These are phyloP conservation scores for Hemitrygon akajei DNA, from an alignment of 2,797 vertebrate species.

Conservation along the genomic window DNA sequence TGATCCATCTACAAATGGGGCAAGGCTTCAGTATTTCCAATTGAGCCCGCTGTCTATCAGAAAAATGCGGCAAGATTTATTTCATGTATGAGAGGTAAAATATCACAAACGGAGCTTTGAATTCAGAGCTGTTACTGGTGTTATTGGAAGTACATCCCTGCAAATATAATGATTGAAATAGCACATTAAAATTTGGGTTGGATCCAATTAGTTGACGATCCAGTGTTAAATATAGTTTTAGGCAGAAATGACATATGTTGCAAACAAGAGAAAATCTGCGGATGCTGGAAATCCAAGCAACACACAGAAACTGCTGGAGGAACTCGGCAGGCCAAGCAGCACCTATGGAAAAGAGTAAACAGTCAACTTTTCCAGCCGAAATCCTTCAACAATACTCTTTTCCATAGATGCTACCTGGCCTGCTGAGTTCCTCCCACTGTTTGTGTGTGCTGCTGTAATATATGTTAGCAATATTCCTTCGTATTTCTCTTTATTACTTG, in stretches of 20 bases:
- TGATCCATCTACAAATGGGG: background rate
- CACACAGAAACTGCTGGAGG: too few relatives aligned
- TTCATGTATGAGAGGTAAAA: too few relatives aligned
- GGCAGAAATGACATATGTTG: background rate
- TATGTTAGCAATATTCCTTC: background rate
- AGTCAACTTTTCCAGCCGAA: too few relatives aligned
- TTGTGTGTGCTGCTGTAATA: background rate
- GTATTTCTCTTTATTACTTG: background rate
- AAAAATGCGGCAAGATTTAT: background rate
- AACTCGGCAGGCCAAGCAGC: too few relatives aligned
- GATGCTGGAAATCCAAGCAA: too few relatives aligned
- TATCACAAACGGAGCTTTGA: background rate
- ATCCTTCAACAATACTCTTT: too few relatives aligned
- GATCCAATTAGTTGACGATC: background rate
- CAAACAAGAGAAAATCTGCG: too few relatives aligned
- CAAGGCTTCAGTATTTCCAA: background rate
- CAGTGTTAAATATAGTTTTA: background rate
- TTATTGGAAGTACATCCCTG: background rate
- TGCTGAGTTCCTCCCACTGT: too few relatives aligned
- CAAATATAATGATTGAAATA: background rate
- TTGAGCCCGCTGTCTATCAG: background rate
- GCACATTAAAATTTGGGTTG: background rate
- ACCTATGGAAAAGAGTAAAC: too few relatives aligned
- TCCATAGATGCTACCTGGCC: too few relatives aligned
- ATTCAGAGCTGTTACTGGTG: background rate